Conservation (phyloP, 2,888 invertebrate genomes). For the Drosophila neonasuta region DNA sequence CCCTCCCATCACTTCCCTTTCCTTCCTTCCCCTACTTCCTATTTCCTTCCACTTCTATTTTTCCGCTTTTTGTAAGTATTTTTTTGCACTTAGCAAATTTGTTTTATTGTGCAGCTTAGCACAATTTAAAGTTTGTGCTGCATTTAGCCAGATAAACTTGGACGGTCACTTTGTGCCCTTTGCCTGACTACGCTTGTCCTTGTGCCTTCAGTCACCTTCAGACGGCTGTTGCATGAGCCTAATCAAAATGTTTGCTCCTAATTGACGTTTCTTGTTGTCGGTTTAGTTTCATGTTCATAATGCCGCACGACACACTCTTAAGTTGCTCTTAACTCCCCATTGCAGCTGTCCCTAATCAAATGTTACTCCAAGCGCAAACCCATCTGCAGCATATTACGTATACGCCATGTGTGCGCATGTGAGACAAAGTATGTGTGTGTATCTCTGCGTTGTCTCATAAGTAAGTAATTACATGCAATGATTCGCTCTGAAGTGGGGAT, state of each 20-base stretch:
- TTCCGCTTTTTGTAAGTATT: slow-evolving; percentile 24
- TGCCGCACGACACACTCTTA: slow-evolving; percentile 33
- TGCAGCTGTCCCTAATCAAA: slow-evolving; percentile 29
- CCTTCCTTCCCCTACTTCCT: not conserved
- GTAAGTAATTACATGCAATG: slow-evolving; percentile 9
- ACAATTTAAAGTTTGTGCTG: slow-evolving; percentile 42
- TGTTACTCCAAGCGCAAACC: slow-evolving; percentile 9
- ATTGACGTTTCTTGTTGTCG: slow-evolving; percentile 69
- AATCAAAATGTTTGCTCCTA: slow-evolving; percentile 64
- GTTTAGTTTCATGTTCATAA: slow-evolving; percentile 49
- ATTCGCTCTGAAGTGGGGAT: not conserved
- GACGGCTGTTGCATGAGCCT: slow-evolving; percentile 17
- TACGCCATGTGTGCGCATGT: slow-evolving; percentile 7
- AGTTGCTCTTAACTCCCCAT: slow-evolving; percentile 16
- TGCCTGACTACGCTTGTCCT: too few species aligned
- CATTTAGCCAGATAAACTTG: slow-evolving; percentile 38
- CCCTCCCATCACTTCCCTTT: slow-evolving; percentile 2
- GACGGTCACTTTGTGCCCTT: not conserved
- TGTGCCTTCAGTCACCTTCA: slow-evolving; percentile 2
- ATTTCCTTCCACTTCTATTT: slow-evolving; percentile 2
- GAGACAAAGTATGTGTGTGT: not conserved
- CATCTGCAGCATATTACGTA: slow-evolving; percentile 15
- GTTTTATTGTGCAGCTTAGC: slow-evolving; percentile 39
- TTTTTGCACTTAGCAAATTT: slow-evolving; percentile 41
- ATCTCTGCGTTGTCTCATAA: slow-evolving; percentile 15